Conservation (phyloP, 2,113 vertebrate genomes). For the Polypterus senegalus region DNA sequence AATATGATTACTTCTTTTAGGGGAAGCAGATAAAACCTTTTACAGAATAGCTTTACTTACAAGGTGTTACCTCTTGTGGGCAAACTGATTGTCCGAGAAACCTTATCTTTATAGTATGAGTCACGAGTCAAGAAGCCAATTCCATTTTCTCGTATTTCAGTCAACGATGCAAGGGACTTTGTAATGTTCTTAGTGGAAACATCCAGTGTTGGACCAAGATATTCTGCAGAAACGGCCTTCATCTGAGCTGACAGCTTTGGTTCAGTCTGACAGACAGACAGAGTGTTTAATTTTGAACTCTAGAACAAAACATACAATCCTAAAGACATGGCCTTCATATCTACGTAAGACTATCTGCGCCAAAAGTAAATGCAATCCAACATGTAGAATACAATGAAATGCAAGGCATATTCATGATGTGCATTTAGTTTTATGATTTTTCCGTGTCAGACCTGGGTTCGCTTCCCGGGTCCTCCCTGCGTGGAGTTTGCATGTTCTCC, state of each 20-base stretch:
- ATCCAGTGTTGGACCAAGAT: constrained; percentile 73
- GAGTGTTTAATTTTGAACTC: background rate
- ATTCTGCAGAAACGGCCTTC: constrained; percentile 87
- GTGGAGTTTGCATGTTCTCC: too few species aligned
- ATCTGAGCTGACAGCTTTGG: constrained; percentile 83
- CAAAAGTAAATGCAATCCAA: too few species aligned
- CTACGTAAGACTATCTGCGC: too few species aligned
- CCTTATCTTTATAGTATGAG: constrained; percentile 63
- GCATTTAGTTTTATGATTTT: too few species aligned
- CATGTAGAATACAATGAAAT: too few species aligned
- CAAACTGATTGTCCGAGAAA: constrained; percentile 78
- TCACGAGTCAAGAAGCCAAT: constrained; percentile 63
- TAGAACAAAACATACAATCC: too few species aligned
- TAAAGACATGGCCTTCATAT: too few species aligned
- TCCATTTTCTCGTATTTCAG: constrained; percentile 82
- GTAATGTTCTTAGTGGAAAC: constrained; percentile 75
- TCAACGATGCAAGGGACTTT: constrained; percentile 85
- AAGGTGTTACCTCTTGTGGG: constrained; percentile 85
- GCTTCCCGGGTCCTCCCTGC: too few species aligned
- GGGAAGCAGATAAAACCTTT: too few species aligned
- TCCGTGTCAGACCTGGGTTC: too few species aligned
- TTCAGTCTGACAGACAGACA: constrained; percentile 53
- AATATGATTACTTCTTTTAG: too few species aligned
- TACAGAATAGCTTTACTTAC: constrained; percentile 50
- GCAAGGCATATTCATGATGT: too few species aligned